A percentile compares a stretch with the other conserved stretches of the same genome.
Conservation (phyloP, 2,797 vertebrate species). For the Sebastes trivittatus region DNA sequence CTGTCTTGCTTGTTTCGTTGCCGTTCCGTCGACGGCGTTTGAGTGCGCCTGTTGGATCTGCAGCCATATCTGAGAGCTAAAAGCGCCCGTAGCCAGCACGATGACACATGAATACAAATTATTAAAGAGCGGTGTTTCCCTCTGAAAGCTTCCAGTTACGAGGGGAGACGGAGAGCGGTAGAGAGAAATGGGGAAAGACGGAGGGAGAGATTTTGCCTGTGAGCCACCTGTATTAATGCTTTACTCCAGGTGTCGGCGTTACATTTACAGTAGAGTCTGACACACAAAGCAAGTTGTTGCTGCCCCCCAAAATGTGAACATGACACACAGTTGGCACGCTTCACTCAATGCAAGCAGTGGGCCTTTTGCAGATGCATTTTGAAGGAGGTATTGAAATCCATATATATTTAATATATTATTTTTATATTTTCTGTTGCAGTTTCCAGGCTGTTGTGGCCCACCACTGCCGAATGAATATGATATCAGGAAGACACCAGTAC, state of each 20-base stretch:
- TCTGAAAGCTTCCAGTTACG: constrained; percentile 63
- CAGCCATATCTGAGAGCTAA: constrained; percentile 57
- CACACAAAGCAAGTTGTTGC: constrained; percentile 30
- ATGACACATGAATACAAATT: constrained; percentile 74
- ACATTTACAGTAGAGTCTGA: constrained; percentile 30
- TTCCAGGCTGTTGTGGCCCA: constrained; percentile 24
- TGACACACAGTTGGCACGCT: neutral
- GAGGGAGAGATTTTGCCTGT: constrained; percentile 52
- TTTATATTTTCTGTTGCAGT: constrained; percentile 25
- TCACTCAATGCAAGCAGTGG: neutral
- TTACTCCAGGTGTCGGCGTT: constrained; percentile 50
- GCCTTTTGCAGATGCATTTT: constrained; percentile 15
- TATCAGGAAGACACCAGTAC: constrained; percentile 40
- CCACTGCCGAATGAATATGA: constrained; percentile 29
- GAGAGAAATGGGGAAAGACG: constrained; percentile 17
- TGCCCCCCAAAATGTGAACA: constrained; percentile 7
- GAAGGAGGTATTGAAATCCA: constrained; percentile 1
- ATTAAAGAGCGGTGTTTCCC: constrained; percentile 67
- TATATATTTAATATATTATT: constrained; percentile 23
- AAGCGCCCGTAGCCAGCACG: constrained; percentile 57
- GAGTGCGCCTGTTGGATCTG: constrained; percentile 51
- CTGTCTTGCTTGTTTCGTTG: constrained; percentile 23
- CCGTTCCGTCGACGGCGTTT: constrained; percentile 38
- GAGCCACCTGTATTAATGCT: constrained; percentile 60
- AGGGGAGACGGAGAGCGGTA: constrained; percentile 32